These are phyloP conservation scores for Turritopsis rubra DNA, from an alignment of 30 jellyfish, hydroid and myxozoan genomes.

Conservation along the genomic window DNA sequence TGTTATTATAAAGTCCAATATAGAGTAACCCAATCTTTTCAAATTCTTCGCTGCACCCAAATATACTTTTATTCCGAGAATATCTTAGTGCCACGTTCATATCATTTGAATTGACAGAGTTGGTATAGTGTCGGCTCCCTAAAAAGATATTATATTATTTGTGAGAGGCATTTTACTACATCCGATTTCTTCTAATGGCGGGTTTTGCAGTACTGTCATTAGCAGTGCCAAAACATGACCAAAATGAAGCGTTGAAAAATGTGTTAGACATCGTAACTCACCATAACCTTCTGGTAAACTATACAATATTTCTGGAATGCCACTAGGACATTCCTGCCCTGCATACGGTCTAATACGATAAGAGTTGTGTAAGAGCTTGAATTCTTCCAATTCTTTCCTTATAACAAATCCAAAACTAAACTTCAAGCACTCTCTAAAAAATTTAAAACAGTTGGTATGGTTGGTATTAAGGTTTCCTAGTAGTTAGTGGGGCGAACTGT, in stretches of 20 bases:
- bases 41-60: slow-evolving; percentile 12
- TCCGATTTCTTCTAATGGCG: neutral
- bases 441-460: neutral
- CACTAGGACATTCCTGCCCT: slow-evolving; percentile 9
- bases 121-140: neutral
- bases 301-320: slow-evolving; percentile 17
- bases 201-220: neutral
- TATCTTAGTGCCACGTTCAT: neutral
- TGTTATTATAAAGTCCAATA: neutral
- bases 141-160: neutral
- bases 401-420: neutral
- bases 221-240: neutral
- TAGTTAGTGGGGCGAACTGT: neutral
- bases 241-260: neutral
- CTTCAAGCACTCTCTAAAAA: slow-evolving; percentile 10
- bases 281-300: neutral
- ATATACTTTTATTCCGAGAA: slow-evolving; percentile 3
- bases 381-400: neutral
- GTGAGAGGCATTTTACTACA: neutral
- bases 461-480: neutral
- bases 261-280: neutral
- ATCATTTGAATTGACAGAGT: neutral
- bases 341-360: neutral
- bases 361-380: slow-evolving; percentile 10
- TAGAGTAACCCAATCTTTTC: neutral